These are phyloP conservation scores for Euura saliciscinereae DNA, from an alignment of 1,140 invertebrate species.

Conservation along the genomic window DNA sequence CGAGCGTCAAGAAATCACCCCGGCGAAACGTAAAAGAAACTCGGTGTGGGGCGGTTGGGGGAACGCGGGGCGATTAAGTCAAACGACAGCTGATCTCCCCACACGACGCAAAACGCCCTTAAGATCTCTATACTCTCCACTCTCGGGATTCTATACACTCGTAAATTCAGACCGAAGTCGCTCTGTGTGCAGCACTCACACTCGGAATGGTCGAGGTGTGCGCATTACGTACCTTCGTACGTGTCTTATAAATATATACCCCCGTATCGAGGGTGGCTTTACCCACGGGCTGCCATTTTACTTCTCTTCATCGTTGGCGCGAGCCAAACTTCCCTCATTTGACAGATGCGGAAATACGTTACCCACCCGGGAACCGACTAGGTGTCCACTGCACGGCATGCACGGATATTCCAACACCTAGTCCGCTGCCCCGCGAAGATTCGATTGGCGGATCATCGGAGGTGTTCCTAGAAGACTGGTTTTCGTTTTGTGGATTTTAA, in stretches of 20 bases:
- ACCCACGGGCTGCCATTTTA: background rate
- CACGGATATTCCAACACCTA: no score
- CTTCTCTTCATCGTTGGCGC: background rate
- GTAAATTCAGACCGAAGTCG: background rate
- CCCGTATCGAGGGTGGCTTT: background rate
- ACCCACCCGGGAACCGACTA: background rate
- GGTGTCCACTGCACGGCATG: no score
- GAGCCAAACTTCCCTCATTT: conserved; percentile 5
- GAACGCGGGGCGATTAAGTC: conserved; percentile 44
- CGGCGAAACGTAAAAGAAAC: conserved; percentile 5
- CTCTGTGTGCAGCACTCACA: no score
- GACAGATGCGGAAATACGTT: conserved; percentile 6
- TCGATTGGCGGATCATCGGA: no score
- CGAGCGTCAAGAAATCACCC: conserved; percentile 19
- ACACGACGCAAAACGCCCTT: background rate
- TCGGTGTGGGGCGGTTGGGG: conserved; percentile 19
- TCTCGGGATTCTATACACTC: background rate
- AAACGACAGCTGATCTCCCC: conserved; percentile 52
- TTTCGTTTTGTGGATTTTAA: no score
- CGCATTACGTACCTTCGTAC: background rate
- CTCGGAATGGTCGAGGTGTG: background rate
- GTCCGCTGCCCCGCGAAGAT: no score
- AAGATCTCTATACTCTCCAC: background rate
- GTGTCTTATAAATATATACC: background rate
- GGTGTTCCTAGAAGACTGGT: no score